phyloP scores from a whole-genome alignment of 1,140 invertebrate genomes.

The Zophobas atratus region DNA sequence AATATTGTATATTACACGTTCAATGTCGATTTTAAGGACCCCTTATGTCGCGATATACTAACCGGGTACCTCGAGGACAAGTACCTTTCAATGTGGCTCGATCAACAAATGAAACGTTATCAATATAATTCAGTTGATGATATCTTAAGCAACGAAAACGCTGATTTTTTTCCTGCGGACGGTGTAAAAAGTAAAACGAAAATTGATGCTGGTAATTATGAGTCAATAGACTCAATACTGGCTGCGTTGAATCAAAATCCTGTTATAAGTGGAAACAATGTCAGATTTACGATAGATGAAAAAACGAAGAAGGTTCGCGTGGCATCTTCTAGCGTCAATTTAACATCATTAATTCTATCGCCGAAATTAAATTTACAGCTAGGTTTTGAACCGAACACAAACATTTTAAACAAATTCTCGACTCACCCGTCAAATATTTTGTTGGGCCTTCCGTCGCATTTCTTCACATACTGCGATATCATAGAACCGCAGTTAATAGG shows the following conservation, averaged over 20 bases:
- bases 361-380: slow-evolving; percentile 53
- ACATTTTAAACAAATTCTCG: slow-evolving; percentile 48
- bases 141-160: too few relatives aligned
- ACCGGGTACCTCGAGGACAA: background rate
- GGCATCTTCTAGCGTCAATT: background rate
- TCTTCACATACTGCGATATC: slow-evolving; percentile 65
- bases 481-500: slow-evolving; percentile 63
- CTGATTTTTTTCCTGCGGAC: too few relatives aligned
- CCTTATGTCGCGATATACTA: too few relatives aligned
- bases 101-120: too few relatives aligned
- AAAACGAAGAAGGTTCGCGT: background rate
- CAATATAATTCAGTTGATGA: too few relatives aligned
- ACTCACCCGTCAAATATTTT: slow-evolving; percentile 58
- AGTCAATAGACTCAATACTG: slow-evolving; percentile 11
- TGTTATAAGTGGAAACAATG: background rate
- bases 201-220: slow-evolving; percentile 28
- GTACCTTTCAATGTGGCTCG: background rate
- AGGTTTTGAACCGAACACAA: slow-evolving; percentile 55
- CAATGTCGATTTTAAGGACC: too few relatives aligned
- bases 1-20: background rate
- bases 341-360: slow-evolving; percentile 51
- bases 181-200: background rate
- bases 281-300: background rate
- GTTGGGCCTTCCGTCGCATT: slow-evolving; percentile 58
- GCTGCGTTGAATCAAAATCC: background rate